Percentiles rank a stretch among this genome's conserved stretches.
Evolutionary conservation across 2,888 invertebrate genomes (phyloP).

Genomic region (Automeris io): DNA sequence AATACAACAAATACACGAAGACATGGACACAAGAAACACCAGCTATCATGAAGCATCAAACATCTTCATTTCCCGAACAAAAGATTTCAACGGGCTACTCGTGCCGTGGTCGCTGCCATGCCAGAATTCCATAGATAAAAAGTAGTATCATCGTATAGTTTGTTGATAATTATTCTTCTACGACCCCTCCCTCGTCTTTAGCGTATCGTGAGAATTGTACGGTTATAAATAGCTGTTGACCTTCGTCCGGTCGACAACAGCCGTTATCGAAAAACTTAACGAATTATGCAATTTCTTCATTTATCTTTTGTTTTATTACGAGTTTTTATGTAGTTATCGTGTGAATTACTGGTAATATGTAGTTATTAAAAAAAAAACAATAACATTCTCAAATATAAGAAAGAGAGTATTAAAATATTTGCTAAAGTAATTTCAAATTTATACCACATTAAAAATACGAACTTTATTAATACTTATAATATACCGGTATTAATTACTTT

Average conservation of each 20-base stretch:
- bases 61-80: constrained; percentile 32
- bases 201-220: constrained; percentile 21
- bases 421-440: too few relatives aligned
- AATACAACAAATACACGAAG: too few relatives aligned
- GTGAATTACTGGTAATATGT: too few relatives aligned
- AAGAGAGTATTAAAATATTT: too few relatives aligned
- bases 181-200: constrained; percentile 2
- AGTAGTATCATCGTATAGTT: background rate
- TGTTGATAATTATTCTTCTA: background rate
- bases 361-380: too few relatives aligned
- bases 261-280: constrained; percentile 22
- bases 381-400: too few relatives aligned
- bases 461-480: too few relatives aligned
- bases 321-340: too few relatives aligned
- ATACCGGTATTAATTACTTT: too few relatives aligned
- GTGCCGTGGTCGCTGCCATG: background rate
- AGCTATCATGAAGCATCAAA: constrained; percentile 1
- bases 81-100: constrained; percentile 66
- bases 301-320: constrained; percentile 5
- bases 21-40: background rate
- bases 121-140: background rate
- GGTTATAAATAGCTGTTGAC: constrained; percentile 19
- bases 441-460: too few relatives aligned
- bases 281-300: constrained; percentile 23
- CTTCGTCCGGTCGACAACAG: constrained; percentile 26